phyloP scores from a whole-genome alignment of 1,140 invertebrate species.

The Dryas iulia region DNA sequence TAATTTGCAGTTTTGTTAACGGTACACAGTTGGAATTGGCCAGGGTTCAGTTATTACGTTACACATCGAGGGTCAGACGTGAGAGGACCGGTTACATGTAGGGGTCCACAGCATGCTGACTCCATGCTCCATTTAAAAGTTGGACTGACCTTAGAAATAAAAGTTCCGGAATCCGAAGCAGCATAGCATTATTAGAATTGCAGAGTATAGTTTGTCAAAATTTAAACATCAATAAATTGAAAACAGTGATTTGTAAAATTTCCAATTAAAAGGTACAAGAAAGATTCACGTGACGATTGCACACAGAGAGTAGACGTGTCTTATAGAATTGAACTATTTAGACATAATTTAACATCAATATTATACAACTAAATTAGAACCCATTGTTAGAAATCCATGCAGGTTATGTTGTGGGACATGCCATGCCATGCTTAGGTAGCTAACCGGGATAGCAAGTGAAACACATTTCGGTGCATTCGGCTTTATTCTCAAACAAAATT shows the following conservation, averaged over 20 bases:
- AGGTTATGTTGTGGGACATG: constrained; percentile 60
- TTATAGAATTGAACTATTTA: not conserved
- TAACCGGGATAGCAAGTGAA: constrained; percentile 69
- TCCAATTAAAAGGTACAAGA: not conserved
- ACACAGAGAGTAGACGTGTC: not conserved
- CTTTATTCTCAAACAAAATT: constrained; percentile 73
- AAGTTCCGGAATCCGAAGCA: constrained; percentile 75
- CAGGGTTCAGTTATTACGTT: constrained; percentile 23
- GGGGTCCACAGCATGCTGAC: constrained; percentile 68
- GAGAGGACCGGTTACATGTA: constrained; percentile 50
- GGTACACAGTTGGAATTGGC: not conserved
- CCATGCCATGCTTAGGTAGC: constrained; percentile 72
- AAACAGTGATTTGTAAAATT: not conserved
- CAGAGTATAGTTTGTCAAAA: constrained; percentile 43
- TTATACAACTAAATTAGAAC: constrained; percentile 10
- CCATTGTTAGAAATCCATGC: constrained; percentile 50
- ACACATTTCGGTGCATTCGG: constrained; percentile 75
- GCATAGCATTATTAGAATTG: constrained; percentile 74
- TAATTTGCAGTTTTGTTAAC: not conserved
- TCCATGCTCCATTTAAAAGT: constrained; percentile 63
- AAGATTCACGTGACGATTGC: constrained; percentile 2
- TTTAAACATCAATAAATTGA: constrained; percentile 4
- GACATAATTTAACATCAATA: not conserved
- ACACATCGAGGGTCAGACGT: constrained; percentile 27
- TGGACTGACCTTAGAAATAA: constrained; percentile 73